Base-by-base conservation (phyloP, 2,113 vertebrate genomes). In the Oxyruncus cristatus region DNA sequence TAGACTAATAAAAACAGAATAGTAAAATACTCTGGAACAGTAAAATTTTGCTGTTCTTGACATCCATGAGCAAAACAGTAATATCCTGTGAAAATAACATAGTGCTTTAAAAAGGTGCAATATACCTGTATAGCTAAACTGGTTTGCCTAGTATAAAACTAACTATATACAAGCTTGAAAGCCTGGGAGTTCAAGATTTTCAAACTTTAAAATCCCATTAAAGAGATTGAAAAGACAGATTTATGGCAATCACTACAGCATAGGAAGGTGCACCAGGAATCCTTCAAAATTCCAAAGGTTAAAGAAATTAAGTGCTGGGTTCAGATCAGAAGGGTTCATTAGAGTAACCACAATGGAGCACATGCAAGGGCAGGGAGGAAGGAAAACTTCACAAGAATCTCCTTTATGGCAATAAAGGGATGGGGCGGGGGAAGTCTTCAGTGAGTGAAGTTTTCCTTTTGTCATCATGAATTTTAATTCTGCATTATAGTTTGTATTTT, bases 191-290 rank as follows among this genome's bases (percentile, higher is more conserved):
- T 97, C 97, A 97, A 97, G 96, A 97, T 98, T 97, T 97, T 97
- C 97, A 98, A 98, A 98, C 97, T 98, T 97, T 97, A 98, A 97
- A 97, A 98, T 97, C 96, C 97, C 97, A 97, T 97, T 98, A 97
- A 98, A 98, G 97, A 98, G 97, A 97, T 97, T 97, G 94, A 95
- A 98, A 97, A 98, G 97, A 97, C 88, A 95, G 97, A 98, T 96
- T 97, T 96, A 98, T 96, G 97, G 97, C 98, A 97, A 98, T 98
- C 98, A 98, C 98, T 98, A 98, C 97, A 98, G 98, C 97, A 97
- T 98, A 97, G 97, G 97, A 98, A 98, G 98, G 98, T 98, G 98
- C 98, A 98, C 98, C 98, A 98, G 97, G 97, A 98, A 97, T 98
- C 97, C 97, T 97, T 98, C 97, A 96, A 97, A 97, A 97, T 98